These are phyloP conservation scores for Xylota sylvarum DNA, from an alignment of 2,888 invertebrate genomes.

Conservation along the genomic window DNA sequence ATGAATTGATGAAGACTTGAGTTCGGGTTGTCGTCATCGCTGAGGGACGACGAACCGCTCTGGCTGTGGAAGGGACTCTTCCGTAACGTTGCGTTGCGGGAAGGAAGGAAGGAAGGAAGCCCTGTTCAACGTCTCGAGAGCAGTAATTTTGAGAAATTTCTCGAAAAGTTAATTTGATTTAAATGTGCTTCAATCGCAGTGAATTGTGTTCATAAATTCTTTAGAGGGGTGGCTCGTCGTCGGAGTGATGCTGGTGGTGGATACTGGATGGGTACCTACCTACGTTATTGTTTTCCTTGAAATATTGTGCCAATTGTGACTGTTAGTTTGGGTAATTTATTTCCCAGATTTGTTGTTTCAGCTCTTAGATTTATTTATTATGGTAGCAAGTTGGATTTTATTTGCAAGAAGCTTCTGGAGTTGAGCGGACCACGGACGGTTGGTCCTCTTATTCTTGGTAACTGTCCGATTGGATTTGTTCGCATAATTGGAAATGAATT, in stretches of 20 bases:
- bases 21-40: conserved; percentile 4
- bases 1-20: conserved; percentile 60
- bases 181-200: conserved; percentile 51
- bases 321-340: conserved; percentile 32
- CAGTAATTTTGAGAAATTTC: conserved; percentile 50
- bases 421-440: conserved; percentile 8
- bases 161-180: conserved; percentile 59
- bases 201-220: conserved; percentile 58
- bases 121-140: conserved; percentile 33
- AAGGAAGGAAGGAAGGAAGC: conserved; percentile 40
- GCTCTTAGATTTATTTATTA: conserved; percentile 28
- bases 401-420: conserved; percentile 40
- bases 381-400: neutral
- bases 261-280: neutral
- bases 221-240: neutral
- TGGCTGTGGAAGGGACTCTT: neutral
- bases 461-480: conserved; percentile 65
- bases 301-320: conserved; percentile 40
- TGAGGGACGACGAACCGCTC: too few species aligned
- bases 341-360: conserved; percentile 5
- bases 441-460: conserved; percentile 57
- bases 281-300: conserved; percentile 17
- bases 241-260: too few species aligned
- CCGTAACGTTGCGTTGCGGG: conserved; percentile 14
- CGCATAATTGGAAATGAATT: conserved; percentile 63